Evolutionary conservation across 1,140 invertebrate genomes (phyloP).

Genomic region (Dreissena rostriformis): DNA sequence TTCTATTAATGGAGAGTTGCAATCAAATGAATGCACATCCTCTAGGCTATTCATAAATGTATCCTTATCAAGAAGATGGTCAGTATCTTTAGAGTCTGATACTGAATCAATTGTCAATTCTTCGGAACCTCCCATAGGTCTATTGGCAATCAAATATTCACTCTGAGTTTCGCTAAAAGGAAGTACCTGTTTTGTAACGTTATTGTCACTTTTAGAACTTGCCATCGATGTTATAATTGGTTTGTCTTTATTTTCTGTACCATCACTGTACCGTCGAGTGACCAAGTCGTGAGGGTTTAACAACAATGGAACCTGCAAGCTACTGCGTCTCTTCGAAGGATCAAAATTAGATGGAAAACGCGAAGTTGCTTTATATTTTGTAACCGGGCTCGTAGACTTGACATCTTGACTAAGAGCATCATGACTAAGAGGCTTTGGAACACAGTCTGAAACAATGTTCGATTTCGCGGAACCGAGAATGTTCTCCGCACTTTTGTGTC

Average conservation of each 20-base stretch:
- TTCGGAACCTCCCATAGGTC: too few relatives aligned
- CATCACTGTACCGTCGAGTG: conserved; percentile 40
- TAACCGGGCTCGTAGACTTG: too few relatives aligned
- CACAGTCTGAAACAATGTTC: too few relatives aligned
- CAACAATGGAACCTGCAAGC: conserved; percentile 40
- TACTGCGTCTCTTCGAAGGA: conserved; percentile 22
- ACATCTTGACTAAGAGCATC: too few relatives aligned
- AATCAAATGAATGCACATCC: conserved; percentile 35
- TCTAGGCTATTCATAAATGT: conserved; percentile 39
- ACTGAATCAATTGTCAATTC: not conserved
- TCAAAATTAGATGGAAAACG: not conserved
- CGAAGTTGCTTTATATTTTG: too few relatives aligned
- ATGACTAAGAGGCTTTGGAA: too few relatives aligned
- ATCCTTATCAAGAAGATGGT: not conserved
- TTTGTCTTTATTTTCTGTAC: conserved; percentile 13
- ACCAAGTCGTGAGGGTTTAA: conserved; percentile 34
- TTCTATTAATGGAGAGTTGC: conserved; percentile 3
- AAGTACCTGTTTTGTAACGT: conserved; percentile 1
- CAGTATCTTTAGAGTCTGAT: not conserved
- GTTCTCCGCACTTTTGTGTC: too few relatives aligned
- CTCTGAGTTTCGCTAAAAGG: not conserved
- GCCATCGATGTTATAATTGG: not conserved
- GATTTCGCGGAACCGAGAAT: too few relatives aligned
- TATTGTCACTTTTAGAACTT: conserved; percentile 38
- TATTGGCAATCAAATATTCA: not conserved